Base-by-base conservation (phyloP, 2,888 invertebrate genomes). In the Noctua pronuba region DNA sequence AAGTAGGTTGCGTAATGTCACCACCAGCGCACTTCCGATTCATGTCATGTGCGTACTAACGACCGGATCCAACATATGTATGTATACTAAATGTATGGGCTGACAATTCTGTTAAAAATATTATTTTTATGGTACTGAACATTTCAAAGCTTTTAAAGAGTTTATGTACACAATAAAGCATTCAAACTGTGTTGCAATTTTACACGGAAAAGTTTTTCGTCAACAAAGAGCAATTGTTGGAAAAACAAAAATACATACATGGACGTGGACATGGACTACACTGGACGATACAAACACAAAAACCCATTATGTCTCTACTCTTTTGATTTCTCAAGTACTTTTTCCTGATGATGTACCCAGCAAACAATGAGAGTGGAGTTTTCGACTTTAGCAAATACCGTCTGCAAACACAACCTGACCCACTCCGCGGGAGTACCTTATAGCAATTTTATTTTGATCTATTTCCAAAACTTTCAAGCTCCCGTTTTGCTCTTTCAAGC, bases 361-460 rank as follows among this genome's bases (percentile, higher is more conserved):
- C 38, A 82, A 81, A 83, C 66, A 84, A 83, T 80, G 74, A 77
- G 64, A 80, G 71, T 70, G 71, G 65, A 64, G 65, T 79, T 80
- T 41, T 38, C 46, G 62, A 72, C 49, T 76, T 74, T 66, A 52
- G 58, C 28, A 79, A 86, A 83, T 75, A 79, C 83, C n/a, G 13
- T 75, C 35, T n/a, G n/a, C 66, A 75, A 79, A 83, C 73, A 80
- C 82, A 75, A 62, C 73, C 60, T 70, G 72, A 72, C 77, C 67
- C 35, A 64, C 52, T 71, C 55, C 16, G 6, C 4, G 68, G 66
- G 46, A 79, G 41, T 75, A 78, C 21, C 24, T 41, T 31, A 31
- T 52, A 77, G 49, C 75, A 82, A 86, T 86, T 85, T 85, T 83
- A 85, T 88, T 89, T 89, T 88, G 81, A 89, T 86, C 82, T 87